phyloP scores from a whole-genome alignment of 1,140 invertebrate genomes.

The Papilio polytes region DNA sequence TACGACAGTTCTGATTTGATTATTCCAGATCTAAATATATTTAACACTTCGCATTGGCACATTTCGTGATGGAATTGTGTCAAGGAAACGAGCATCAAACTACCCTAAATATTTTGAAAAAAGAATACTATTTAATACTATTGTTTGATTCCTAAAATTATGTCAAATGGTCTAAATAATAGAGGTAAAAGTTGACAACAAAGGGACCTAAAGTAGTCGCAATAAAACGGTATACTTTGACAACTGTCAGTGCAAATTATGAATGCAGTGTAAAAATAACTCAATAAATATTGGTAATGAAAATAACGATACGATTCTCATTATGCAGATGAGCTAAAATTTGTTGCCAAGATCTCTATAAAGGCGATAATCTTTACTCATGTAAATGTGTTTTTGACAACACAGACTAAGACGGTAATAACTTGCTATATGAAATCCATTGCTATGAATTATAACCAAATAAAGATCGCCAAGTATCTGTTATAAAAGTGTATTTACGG shows the following conservation, averaged over 20 bases:
- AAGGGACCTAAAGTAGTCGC: background rate
- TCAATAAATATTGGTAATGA: background rate
- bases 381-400: slow-evolving; percentile 7
- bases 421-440: background rate
- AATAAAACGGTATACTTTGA: background rate
- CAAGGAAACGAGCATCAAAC: background rate
- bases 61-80: slow-evolving; percentile 10
- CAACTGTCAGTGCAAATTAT: background rate
- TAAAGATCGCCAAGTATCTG: background rate
- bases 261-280: background rate
- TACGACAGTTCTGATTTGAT: slow-evolving; percentile 16
- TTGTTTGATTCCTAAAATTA: background rate
- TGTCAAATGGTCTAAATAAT: background rate
- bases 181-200: background rate
- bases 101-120: slow-evolving; percentile 1
- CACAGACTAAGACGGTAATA: background rate
- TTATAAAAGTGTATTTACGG: background rate
- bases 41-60: slow-evolving; percentile 12
- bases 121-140: background rate
- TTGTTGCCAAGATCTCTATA: background rate
- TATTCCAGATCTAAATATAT: slow-evolving; percentile 13
- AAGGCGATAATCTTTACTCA: background rate
- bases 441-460: slow-evolving; percentile 13
- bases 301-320: background rate
- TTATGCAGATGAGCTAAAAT: background rate